These are phyloP conservation scores for Protophormia terraenovae DNA, from an alignment of 2,888 invertebrate species.

Conservation along the genomic window DNA sequence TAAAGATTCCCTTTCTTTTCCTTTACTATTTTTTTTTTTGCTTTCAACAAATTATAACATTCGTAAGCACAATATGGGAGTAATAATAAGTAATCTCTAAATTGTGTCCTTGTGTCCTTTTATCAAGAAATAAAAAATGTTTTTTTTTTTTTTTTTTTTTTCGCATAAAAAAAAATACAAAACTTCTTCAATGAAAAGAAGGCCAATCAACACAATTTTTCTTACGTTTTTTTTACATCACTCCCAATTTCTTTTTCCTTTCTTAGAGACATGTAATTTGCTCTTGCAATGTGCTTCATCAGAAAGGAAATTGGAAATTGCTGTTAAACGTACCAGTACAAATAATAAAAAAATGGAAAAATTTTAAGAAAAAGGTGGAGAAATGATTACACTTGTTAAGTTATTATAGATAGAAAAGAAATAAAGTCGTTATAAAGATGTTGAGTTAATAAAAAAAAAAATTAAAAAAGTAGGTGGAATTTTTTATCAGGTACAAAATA, in stretches of 20 bases:
- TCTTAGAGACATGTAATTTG: constrained; percentile 76
- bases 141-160: constrained; percentile 8
- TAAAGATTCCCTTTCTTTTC: constrained; percentile 31
- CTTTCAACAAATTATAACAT: constrained; percentile 52
- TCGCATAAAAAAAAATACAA: constrained; percentile 69
- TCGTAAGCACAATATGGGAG: constrained; percentile 52
- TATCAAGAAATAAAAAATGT: constrained; percentile 44
- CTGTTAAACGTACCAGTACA: constrained; percentile 71
- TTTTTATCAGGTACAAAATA: constrained; percentile 59
- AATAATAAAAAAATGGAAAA: constrained; percentile 50
- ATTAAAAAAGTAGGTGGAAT: constrained; percentile 76
- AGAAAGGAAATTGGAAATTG: constrained; percentile 81
- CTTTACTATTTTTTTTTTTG: not conserved
- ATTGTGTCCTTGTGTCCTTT: constrained; percentile 71
- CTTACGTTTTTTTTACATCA: constrained; percentile 12
- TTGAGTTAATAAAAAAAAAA: constrained; percentile 41
- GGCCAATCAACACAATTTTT: constrained; percentile 75
- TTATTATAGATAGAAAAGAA: constrained; percentile 74
- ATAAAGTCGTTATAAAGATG: constrained; percentile 62
- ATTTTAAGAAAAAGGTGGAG: constrained; percentile 53
- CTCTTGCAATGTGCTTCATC: constrained; percentile 80
- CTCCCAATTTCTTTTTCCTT: constrained; percentile 11
- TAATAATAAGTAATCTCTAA: constrained; percentile 58
- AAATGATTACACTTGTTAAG: constrained; percentile 72
- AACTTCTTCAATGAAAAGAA: constrained; percentile 72